These are phyloP conservation scores for Melanotaenia pygmaea DNA, from an alignment of 2,797 vertebrate species.

Conservation along the genomic window DNA sequence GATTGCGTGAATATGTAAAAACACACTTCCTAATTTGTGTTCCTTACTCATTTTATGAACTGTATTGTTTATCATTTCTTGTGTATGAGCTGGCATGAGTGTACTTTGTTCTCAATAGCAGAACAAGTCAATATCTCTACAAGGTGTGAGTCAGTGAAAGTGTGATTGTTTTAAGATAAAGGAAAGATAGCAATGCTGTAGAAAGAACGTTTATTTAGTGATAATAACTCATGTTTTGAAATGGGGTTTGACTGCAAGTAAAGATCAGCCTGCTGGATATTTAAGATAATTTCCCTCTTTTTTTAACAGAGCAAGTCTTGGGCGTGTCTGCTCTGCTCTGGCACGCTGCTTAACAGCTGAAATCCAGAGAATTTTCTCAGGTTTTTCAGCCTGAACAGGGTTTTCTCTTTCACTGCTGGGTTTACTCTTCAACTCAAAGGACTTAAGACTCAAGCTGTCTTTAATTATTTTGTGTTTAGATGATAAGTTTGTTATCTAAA, in stretches of 20 bases:
- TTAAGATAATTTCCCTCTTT: constrained; percentile 7
- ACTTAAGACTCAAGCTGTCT: constrained; percentile 1
- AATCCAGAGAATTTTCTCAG: constrained; percentile 27
- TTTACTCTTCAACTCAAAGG: neutral
- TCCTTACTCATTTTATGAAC: constrained; percentile 28
- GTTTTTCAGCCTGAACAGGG: constrained; percentile 20
- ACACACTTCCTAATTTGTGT: constrained; percentile 1
- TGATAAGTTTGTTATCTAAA: neutral
- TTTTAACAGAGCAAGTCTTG: constrained; percentile 29
- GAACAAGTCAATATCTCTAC: constrained; percentile 29
- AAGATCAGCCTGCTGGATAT: constrained; percentile 33
- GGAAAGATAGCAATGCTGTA: neutral
- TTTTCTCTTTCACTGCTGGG: neutral
- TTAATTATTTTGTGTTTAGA: constrained; percentile 14
- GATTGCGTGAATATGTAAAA: constrained; percentile 1
- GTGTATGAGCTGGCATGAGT: neutral
- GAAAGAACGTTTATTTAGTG: constrained; percentile 8
- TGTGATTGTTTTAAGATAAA: constrained; percentile 7
- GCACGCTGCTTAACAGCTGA: constrained; percentile 23
- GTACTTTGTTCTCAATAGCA: constrained; percentile 3
- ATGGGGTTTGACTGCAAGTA: constrained; percentile 32
- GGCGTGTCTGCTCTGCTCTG: constrained; percentile 55
- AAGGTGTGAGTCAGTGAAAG: constrained; percentile 19
- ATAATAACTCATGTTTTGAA: constrained; percentile 5
- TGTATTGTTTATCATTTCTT: constrained; percentile 52